These are phyloP conservation scores for Bombus impatiens DNA, from an alignment of 1,140 invertebrate species.

Conservation along the genomic window DNA sequence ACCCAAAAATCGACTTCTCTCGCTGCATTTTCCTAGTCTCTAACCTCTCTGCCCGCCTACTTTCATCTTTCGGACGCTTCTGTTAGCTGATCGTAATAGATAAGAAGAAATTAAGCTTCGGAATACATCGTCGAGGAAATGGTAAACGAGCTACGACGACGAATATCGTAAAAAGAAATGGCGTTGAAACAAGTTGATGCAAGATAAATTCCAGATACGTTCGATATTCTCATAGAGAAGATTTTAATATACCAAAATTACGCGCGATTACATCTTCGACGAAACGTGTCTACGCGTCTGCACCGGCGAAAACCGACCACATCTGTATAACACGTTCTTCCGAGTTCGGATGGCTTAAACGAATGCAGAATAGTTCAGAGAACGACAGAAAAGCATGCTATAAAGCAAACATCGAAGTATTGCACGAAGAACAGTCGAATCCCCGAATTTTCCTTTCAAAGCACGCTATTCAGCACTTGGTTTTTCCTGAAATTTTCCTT, in stretches of 20 bases:
- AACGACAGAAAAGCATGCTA: too few relatives aligned
- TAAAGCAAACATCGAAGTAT: too few relatives aligned
- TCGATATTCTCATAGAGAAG: slow-evolving; percentile 29
- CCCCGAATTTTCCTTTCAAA: too few relatives aligned
- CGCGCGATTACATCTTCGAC: too few relatives aligned
- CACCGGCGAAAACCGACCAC: too few relatives aligned
- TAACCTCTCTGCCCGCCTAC: neutral
- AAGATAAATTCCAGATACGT: neutral
- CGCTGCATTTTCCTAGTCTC: neutral
- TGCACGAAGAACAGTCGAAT: too few relatives aligned
- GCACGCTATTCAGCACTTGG: fast-evolving
- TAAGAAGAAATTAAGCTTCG: slow-evolving; percentile 42
- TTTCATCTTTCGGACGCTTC: neutral
- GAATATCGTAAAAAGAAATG: too few relatives aligned
- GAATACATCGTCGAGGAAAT: slow-evolving; percentile 15
- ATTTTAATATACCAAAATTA: neutral
- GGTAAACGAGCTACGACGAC: neutral
- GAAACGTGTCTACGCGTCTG: too few relatives aligned
- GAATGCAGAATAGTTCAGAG: too few relatives aligned
- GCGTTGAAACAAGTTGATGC: neutral
- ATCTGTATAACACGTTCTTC: too few relatives aligned
- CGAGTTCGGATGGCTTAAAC: too few relatives aligned
- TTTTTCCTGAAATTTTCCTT: fast-evolving
- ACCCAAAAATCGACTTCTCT: slow-evolving; percentile 62
- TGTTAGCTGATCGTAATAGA: slow-evolving; percentile 53